phyloP scores from a whole-genome alignment of 2,113 vertebrate genomes.

The Physeter macrocephalus region DNA sequence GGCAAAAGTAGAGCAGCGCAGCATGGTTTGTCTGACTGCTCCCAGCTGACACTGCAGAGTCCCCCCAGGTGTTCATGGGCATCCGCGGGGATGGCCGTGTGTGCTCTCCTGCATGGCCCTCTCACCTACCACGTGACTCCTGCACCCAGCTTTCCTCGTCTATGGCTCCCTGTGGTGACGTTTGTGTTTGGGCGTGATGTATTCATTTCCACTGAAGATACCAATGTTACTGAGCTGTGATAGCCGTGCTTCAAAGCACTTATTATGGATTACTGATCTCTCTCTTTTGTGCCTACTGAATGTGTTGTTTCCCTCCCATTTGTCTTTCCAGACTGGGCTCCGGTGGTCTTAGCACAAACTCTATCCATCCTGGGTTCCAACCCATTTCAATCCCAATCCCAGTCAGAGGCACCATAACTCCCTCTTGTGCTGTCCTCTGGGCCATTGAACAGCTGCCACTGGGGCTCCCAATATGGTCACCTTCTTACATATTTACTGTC shows the following conservation, averaged over 20 bases:
- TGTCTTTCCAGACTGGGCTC: not conserved
- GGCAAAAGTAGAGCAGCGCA: not conserved
- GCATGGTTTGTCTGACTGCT: not conserved
- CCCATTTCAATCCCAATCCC: not conserved
- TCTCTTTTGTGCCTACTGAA: not conserved
- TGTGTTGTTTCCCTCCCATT: not conserved
- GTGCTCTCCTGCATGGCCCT: not conserved
- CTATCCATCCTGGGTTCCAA: not conserved
- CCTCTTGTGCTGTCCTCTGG: not conserved
- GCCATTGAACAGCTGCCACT: not conserved
- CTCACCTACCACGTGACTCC: not conserved
- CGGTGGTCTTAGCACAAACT: not conserved
- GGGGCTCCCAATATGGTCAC: fast-evolving
- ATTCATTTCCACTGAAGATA: not conserved
- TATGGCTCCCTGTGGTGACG: not conserved
- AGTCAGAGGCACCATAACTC: not conserved
- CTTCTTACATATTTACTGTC: not conserved
- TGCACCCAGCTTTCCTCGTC: not conserved
- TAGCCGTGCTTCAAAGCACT: not conserved
- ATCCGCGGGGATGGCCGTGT: not conserved
- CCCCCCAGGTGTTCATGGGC: not conserved
- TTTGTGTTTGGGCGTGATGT: not conserved
- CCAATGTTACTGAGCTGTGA: not conserved
- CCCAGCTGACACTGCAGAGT: not conserved
- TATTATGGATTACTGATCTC: not conserved